A percentile compares a stretch with the other conserved stretches of the same genome.
Evolutionary conservation across 2,888 invertebrate genomes (phyloP).

Genomic region (Theodoxus fluviatilis): DNA sequence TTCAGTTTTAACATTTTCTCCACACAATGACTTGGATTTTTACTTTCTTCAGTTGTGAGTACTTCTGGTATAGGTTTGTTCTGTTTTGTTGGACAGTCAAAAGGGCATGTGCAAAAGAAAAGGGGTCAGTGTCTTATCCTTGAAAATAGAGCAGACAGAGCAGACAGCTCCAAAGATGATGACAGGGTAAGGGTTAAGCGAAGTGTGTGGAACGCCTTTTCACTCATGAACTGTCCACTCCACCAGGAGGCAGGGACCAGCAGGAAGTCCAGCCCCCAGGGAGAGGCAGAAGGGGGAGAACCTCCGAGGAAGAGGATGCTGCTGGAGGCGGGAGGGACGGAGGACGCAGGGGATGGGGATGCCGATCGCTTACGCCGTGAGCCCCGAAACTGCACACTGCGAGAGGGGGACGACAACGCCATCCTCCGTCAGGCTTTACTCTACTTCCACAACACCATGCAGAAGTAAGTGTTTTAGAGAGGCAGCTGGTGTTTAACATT

Average conservation of each 20-base stretch:
- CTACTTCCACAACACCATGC: slow-evolving; percentile 76
- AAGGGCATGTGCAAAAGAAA: too few relatives aligned
- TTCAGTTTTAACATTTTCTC: too few relatives aligned
- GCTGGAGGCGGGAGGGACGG: background rate
- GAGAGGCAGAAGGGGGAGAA: slow-evolving; percentile 23
- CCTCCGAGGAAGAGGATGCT: slow-evolving; percentile 21
- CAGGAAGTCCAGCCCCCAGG: background rate
- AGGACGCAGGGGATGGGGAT: slow-evolving; percentile 34
- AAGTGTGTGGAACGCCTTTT: background rate
- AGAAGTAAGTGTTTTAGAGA: slow-evolving; percentile 70
- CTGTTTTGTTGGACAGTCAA: too few relatives aligned
- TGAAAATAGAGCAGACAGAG: too few relatives aligned
- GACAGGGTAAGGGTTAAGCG: background rate
- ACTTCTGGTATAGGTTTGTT: too few relatives aligned
- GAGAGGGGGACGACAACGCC: slow-evolving; percentile 41
- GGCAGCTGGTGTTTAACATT: background rate
- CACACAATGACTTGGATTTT: too few relatives aligned
- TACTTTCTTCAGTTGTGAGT: too few relatives aligned
- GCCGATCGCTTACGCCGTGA: slow-evolving; percentile 35
- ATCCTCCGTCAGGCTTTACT: slow-evolving; percentile 71
- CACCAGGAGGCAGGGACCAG: slow-evolving; percentile 26
- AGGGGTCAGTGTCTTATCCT: too few relatives aligned
- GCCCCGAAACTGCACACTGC: slow-evolving; percentile 32
- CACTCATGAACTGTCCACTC: slow-evolving; percentile 5
- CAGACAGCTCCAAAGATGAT: too few relatives aligned